phyloP scores from a whole-genome alignment of 2,888 invertebrate species.

The Heliconius ethilla region DNA sequence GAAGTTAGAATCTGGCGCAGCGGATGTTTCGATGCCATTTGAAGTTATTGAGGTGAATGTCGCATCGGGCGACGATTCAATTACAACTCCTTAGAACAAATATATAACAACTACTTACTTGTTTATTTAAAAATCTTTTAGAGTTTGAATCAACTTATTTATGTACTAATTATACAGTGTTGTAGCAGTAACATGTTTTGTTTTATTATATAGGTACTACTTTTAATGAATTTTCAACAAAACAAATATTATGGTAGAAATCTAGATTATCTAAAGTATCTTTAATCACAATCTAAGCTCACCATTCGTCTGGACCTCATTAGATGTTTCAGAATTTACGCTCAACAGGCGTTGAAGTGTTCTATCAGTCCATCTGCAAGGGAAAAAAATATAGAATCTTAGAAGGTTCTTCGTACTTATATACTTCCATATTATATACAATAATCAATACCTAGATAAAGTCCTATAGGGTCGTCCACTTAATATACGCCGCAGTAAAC shows the following conservation, averaged over 20 bases:
- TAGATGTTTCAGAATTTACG: slow-evolving; percentile 63
- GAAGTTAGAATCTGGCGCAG: slow-evolving; percentile 50
- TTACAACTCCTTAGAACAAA: slow-evolving; percentile 38
- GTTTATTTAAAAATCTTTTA: background rate
- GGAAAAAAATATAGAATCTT: background rate
- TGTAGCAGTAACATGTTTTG: background rate
- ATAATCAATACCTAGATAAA: slow-evolving; percentile 57
- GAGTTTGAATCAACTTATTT: too few relatives aligned
- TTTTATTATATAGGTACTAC: background rate
- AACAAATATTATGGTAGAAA: background rate
- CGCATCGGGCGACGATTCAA: slow-evolving; percentile 56
- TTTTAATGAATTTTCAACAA: background rate
- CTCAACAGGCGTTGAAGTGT: slow-evolving; percentile 68
- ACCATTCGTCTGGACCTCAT: slow-evolving; percentile 60
- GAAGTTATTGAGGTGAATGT: slow-evolving; percentile 64
- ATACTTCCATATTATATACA: background rate
- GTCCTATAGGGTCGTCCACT: slow-evolving; percentile 60
- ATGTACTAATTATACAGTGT: too few relatives aligned
- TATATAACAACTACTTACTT: background rate
- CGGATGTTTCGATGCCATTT: slow-evolving; percentile 64
- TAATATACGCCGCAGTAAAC: slow-evolving; percentile 60
- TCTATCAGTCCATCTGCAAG: slow-evolving; percentile 68
- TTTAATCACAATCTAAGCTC: background rate
- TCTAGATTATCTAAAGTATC: too few relatives aligned
- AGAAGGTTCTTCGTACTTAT: background rate